A percentile compares a stretch with the other conserved stretches of the same genome.
These are phyloP conservation scores for Cyprinella venusta DNA, from an alignment of 2,797 vertebrate genomes.

Conservation along the genomic window DNA sequence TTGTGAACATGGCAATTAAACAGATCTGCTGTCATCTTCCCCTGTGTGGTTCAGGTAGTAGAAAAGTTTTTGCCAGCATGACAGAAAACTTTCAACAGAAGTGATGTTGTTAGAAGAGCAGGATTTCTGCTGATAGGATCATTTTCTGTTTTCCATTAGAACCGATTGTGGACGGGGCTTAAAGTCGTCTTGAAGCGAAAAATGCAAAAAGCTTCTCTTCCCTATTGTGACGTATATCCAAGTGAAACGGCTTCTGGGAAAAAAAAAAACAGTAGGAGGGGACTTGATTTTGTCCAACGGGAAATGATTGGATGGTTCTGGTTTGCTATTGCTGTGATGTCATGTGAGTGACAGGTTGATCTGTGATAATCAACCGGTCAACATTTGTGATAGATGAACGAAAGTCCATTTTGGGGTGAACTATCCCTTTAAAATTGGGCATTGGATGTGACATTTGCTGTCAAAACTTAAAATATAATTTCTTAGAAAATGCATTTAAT, in stretches of 20 bases:
- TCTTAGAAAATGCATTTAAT: no score
- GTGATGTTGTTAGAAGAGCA: neutral
- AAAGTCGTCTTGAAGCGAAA: neutral
- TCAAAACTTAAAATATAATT: no score
- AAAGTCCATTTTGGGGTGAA: no score
- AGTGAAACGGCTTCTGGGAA: neutral
- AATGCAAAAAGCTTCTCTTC: neutral
- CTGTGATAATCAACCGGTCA: no score
- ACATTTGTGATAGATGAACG: no score
- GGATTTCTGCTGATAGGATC: conserved; percentile 6
- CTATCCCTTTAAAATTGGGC: no score
- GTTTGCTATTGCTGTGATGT: neutral
- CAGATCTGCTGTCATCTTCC: conserved; percentile 6
- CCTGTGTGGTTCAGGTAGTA: conserved; percentile 1
- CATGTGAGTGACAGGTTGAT: neutral
- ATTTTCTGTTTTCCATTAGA: neutral
- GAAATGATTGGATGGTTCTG: neutral
- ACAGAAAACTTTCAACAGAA: conserved; percentile 24
- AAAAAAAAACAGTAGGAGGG: neutral
- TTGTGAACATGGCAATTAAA: conserved; percentile 30
- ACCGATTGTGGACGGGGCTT: neutral
- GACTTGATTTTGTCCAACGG: neutral
- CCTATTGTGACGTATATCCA: neutral
- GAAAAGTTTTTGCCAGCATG: conserved; percentile 6
- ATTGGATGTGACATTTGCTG: no score